Evolutionary conservation across 1,140 invertebrate genomes (phyloP).

Genomic region (Diachasmimorpha longicaudata): DNA sequence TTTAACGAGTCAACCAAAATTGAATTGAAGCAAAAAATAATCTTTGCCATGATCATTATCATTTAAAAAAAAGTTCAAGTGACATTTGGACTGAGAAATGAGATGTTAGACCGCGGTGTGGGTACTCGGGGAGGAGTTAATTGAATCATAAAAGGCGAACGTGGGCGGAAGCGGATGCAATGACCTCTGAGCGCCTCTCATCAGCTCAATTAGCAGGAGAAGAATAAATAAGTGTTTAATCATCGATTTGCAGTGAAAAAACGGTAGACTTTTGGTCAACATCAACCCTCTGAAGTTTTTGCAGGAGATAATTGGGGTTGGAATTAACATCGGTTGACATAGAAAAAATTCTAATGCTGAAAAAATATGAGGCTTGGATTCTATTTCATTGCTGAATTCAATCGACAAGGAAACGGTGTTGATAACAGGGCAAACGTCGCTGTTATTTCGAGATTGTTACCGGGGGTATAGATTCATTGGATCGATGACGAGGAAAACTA

Average conservation of each 20-base stretch:
- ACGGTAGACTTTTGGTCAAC: not conserved
- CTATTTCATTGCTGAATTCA: too few relatives aligned
- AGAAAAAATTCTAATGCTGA: too few relatives aligned
- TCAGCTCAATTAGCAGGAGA: not conserved
- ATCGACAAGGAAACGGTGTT: not conserved
- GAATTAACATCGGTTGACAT: too few relatives aligned
- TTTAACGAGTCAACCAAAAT: too few relatives aligned
- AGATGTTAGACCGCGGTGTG: not conserved
- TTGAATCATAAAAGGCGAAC: not conserved
- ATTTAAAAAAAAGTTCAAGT: not conserved
- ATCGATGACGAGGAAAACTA: slow-evolving; percentile 9
- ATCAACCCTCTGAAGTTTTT: not conserved
- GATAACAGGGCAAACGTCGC: slow-evolving; percentile 8
- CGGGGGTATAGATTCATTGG: not conserved
- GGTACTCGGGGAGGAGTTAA: not conserved
- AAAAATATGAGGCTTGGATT: too few relatives aligned
- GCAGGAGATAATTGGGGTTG: too few relatives aligned
- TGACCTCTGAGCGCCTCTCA: slow-evolving; percentile 9
- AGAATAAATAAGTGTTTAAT: not conserved
- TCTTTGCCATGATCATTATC: too few relatives aligned
- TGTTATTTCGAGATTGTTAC: slow-evolving; percentile 14
- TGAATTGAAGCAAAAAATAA: too few relatives aligned
- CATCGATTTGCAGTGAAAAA: not conserved
- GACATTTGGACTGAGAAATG: not conserved
- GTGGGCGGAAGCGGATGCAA: slow-evolving; percentile 2